These are phyloP conservation scores for Aplysina aerophoba DNA, from an alignment of 37 sponge, comb jelly and placozoan genomes.

Conservation along the genomic window DNA sequence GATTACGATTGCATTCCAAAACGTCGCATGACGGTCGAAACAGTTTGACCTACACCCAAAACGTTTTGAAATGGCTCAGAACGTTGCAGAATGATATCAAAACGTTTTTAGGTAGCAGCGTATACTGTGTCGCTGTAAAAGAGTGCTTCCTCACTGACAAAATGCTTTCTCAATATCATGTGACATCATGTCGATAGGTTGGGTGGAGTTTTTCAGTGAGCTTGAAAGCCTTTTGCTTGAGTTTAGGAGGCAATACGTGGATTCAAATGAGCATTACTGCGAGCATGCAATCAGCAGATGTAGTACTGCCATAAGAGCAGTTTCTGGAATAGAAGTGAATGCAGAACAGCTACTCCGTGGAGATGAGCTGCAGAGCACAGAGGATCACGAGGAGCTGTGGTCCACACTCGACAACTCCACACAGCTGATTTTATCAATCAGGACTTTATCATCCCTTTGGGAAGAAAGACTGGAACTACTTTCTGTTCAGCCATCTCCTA, in stretches of 20 bases:
- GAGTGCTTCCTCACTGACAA: too few species aligned
- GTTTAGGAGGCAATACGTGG: neutral
- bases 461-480: constrained; percentile 14
- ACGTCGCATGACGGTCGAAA: too few species aligned
- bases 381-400: constrained; percentile 1
- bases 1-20: too few species aligned
- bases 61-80: too few species aligned
- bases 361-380: neutral
- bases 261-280: constrained; percentile 11
- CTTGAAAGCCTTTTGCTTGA: constrained; percentile 2
- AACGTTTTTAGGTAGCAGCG: too few species aligned
- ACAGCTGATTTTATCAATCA: neutral
- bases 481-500: neutral
- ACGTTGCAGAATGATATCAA: too few species aligned
- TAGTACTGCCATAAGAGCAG: constrained; percentile 1
- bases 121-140: too few species aligned
- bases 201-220: neutral
- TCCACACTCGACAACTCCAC: neutral
- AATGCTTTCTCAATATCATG: too few species aligned
- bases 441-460: constrained; percentile 7
- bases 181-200: too few species aligned
- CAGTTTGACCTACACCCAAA: too few species aligned
- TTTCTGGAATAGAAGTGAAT: constrained; percentile 21
- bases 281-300: constrained; percentile 12
- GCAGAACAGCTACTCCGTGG: neutral